These are phyloP conservation scores for Penaeus indicus DNA, from an alignment of 1,140 invertebrate species.

Conservation along the genomic window DNA sequence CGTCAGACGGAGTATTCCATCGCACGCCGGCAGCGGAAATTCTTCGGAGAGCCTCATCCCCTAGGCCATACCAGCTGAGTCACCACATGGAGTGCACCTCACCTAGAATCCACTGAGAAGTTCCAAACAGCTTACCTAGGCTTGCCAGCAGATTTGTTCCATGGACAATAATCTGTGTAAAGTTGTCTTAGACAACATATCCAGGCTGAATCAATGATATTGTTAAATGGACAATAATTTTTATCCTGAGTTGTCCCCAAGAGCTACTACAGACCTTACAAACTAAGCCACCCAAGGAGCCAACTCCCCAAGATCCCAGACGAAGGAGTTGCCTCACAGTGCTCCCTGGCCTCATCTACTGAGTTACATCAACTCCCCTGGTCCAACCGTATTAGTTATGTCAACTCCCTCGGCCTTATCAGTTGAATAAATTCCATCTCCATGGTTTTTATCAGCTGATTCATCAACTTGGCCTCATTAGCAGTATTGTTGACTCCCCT, in stretches of 20 bases:
- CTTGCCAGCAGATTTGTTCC: neutral
- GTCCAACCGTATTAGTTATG: too few relatives aligned
- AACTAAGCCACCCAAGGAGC: neutral
- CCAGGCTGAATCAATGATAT: too few relatives aligned
- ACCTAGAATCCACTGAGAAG: constrained; percentile 29
- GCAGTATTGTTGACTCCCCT: constrained; percentile 6
- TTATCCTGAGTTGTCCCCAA: neutral
- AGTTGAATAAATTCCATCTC: too few relatives aligned
- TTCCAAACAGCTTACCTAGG: constrained; percentile 32
- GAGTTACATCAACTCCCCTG: too few relatives aligned
- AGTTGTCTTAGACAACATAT: too few relatives aligned
- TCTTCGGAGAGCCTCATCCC: constrained; percentile 4
- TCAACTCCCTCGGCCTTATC: too few relatives aligned
- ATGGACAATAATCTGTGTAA: too few relatives aligned
- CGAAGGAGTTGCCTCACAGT: too few relatives aligned
- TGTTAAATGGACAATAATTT: too few relatives aligned
- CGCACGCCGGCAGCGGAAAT: neutral
- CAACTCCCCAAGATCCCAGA: too few relatives aligned
- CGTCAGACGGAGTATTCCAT: constrained; percentile 8
- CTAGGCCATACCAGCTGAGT: constrained; percentile 34
- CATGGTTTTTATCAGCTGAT: too few relatives aligned
- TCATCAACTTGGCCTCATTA: neutral
- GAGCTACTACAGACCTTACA: constrained; percentile 26
- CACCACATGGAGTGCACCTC: constrained; percentile 16
- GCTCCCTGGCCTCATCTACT: too few relatives aligned